A percentile compares a stretch with the other conserved stretches of the same genome.
Conservation (phyloP, 2,797 vertebrate genomes). For the Hydrolagus colliei region DNA sequence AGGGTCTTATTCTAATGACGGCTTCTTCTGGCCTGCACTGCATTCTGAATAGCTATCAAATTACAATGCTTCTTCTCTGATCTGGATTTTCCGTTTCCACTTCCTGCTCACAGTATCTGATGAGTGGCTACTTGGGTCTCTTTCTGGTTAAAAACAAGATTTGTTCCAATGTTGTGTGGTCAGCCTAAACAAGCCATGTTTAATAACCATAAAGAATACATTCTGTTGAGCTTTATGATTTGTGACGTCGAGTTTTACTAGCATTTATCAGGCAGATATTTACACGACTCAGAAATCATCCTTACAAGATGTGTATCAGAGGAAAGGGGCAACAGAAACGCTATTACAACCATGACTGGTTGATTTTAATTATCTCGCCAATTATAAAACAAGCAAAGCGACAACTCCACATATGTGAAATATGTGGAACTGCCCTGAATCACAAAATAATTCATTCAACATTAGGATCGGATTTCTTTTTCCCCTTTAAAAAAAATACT, state of each 20-base stretch:
- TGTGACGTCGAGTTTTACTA: background rate
- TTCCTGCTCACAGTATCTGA: background rate
- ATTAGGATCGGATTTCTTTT: background rate
- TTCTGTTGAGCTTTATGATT: background rate
- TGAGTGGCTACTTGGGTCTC: background rate
- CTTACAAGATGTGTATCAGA: background rate
- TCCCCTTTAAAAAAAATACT: background rate
- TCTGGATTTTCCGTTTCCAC: constrained; percentile 21
- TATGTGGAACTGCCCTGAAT: background rate
- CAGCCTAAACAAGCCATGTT: background rate
- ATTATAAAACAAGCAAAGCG: background rate
- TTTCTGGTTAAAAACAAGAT: background rate
- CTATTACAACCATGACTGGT: background rate
- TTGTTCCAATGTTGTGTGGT: background rate
- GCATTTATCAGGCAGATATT: background rate
- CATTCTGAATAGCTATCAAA: constrained; percentile 22
- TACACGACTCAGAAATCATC: background rate
- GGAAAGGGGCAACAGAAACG: background rate
- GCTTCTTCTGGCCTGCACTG: constrained; percentile 32
- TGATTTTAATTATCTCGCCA: background rate
- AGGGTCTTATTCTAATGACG: constrained; percentile 39
- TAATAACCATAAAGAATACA: background rate
- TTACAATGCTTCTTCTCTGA: background rate
- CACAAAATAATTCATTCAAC: background rate
- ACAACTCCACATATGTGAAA: background rate